Conservation (phyloP, 1,140 invertebrate genomes). For the Portunus trituberculatus region DNA sequence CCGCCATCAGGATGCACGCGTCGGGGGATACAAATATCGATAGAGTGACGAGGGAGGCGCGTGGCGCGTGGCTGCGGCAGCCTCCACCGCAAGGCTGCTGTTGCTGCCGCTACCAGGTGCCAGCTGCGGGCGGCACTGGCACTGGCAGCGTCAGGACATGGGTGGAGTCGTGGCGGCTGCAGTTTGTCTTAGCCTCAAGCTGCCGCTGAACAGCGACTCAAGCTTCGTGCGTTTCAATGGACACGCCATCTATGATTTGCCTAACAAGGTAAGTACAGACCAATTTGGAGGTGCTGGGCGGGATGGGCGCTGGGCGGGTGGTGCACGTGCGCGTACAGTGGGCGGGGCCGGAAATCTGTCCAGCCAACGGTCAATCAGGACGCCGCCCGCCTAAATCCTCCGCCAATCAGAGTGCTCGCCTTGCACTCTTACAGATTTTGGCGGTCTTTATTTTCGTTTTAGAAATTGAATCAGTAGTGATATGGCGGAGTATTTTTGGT, state of each 20-base stretch:
- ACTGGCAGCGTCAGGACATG: neutral
- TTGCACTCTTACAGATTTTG: constrained; percentile 77
- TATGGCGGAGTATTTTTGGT: constrained; percentile 44
- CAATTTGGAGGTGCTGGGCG: constrained; percentile 60
- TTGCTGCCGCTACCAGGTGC: no score
- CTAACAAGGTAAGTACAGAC: constrained; percentile 73
- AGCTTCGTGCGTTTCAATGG: constrained; percentile 65
- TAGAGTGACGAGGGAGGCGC: neutral
- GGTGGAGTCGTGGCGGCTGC: neutral
- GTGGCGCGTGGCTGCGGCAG: neutral
- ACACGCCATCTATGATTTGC: constrained; percentile 73
- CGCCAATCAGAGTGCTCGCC: constrained; percentile 75
- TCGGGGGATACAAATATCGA: neutral
- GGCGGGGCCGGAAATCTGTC: constrained; percentile 76
- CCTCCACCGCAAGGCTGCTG: neutral
- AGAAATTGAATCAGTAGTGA: constrained; percentile 72
- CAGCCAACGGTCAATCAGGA: constrained; percentile 77
- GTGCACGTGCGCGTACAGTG: constrained; percentile 74
- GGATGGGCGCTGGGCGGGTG: constrained; percentile 45
- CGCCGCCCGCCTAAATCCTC: constrained; percentile 75
- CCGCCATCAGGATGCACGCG: neutral
- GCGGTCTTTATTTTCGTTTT: constrained; percentile 77
- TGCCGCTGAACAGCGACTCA: constrained; percentile 29
- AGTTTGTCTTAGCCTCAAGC: constrained; percentile 6
- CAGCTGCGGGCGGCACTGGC: no score